Conservation (phyloP, 2,888 invertebrate species). For the Ichneumoninae sp. region DNA sequence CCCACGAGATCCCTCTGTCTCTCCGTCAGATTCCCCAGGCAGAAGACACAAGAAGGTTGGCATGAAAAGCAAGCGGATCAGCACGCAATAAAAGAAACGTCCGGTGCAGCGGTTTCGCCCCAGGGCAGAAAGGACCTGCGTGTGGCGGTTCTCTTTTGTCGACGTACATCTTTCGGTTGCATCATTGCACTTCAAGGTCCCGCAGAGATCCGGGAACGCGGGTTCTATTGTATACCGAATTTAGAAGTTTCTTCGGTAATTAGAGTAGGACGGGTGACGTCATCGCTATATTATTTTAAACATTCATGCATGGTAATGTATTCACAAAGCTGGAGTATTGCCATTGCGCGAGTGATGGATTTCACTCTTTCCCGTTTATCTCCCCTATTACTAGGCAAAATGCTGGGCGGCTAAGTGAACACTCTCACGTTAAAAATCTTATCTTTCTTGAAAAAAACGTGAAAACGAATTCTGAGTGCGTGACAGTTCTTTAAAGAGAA, state of each 20-base stretch:
- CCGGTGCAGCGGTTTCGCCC: conserved; percentile 47
- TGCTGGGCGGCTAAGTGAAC: too few species aligned
- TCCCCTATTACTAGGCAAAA: neutral
- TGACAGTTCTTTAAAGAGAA: neutral
- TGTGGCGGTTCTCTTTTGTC: conserved; percentile 65
- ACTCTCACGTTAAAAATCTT: neutral
- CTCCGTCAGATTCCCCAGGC: neutral
- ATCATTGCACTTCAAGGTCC: conserved; percentile 62
- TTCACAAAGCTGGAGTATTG: neutral
- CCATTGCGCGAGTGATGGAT: neutral
- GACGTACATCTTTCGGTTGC: conserved; percentile 51
- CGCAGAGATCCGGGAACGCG: conserved; percentile 8
- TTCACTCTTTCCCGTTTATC: neutral
- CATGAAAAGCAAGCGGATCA: conserved; percentile 3
- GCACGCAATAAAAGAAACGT: conserved; percentile 44
- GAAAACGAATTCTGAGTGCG: neutral
- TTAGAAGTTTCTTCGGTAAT: conserved; percentile 42
- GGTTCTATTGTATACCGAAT: neutral
- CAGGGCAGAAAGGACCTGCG: conserved; percentile 61
- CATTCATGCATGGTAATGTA: neutral
- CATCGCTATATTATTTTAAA: neutral
- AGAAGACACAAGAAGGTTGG: neutral
- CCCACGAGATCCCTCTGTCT: neutral
- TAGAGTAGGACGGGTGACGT: conserved; percentile 23
- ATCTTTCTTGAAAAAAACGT: neutral